phyloP scores from a whole-genome alignment of 1,140 invertebrate genomes.

The Stenopsyche tienmushanensis region DNA sequence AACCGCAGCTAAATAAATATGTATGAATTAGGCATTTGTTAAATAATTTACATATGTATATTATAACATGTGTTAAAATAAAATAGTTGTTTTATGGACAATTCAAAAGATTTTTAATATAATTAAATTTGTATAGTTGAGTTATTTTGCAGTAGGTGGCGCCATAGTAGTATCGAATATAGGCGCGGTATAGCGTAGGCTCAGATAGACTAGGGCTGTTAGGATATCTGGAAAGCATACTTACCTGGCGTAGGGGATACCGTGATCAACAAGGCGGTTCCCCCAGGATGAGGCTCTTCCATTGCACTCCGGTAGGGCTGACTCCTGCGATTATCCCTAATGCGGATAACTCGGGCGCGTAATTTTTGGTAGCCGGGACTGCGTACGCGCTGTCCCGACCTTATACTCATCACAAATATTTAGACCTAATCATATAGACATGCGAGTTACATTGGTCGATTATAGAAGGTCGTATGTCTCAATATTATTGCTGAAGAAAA shows the following conservation, averaged over 20 bases:
- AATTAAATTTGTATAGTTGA: not conserved
- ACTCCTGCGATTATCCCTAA: no score
- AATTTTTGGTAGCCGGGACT: no score
- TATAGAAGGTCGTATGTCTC: no score
- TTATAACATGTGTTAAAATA: no score
- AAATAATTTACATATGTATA: not conserved
- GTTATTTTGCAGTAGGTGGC: not conserved
- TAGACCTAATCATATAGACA: not conserved
- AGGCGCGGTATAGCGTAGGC: not conserved
- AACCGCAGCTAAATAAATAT: no score
- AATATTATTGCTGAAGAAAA: no score
- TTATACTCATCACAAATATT: not conserved
- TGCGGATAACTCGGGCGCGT: slow-evolving; percentile 68
- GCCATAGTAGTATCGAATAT: not conserved
- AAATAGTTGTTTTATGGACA: no score
- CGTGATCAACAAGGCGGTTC: slow-evolving; percentile 42
- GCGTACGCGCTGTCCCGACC: no score
- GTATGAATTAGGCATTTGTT: not conserved
- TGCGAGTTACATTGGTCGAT: no score
- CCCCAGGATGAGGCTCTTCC: slow-evolving; percentile 67
- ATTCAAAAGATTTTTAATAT: no score
- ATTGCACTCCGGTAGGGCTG: no score
- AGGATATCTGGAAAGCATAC: slow-evolving; percentile 31
- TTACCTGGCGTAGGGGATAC: slow-evolving; percentile 43
- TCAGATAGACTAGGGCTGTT: not conserved